Evolutionary conservation across 2,888 invertebrate species (phyloP).

Genomic region (Brachyptera risi): DNA sequence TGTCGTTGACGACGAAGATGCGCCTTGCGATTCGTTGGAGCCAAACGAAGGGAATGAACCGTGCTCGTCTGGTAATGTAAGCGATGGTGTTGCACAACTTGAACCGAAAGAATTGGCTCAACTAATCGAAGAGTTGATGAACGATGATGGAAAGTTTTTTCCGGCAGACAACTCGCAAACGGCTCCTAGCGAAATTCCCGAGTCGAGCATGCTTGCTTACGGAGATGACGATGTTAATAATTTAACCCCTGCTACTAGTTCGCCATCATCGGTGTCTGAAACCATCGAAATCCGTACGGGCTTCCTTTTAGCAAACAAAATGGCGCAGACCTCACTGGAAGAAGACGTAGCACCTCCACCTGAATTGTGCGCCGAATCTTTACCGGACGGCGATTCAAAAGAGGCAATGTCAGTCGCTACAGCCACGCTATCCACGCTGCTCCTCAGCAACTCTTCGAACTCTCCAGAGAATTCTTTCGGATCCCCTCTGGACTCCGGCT

Average conservation of each 20-base stretch:
- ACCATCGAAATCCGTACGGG: slow-evolving; percentile 23
- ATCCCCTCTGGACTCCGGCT: slow-evolving; percentile 32
- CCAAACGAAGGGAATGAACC: no score
- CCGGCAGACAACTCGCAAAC: no score
- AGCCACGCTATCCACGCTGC: slow-evolving; percentile 56
- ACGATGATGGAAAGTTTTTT: no score
- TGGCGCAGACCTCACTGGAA: slow-evolving; percentile 18
- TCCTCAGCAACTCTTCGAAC: slow-evolving; percentile 37
- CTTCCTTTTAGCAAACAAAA: slow-evolving; percentile 32
- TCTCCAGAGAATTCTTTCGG: not conserved
- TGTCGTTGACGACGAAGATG: not conserved
- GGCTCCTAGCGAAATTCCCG: not conserved
- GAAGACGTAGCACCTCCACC: not conserved
- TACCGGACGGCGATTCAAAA: slow-evolving; percentile 50
- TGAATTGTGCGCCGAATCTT: slow-evolving; percentile 43
- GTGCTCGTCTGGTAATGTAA: no score
- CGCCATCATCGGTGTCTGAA: slow-evolving; percentile 18
- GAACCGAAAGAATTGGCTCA: not conserved
- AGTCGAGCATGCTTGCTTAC: not conserved
- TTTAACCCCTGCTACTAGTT: not conserved
- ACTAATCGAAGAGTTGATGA: not conserved
- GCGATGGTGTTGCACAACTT: no score
- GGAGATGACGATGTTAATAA: not conserved
- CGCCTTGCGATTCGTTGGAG: no score
- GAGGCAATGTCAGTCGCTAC: slow-evolving; percentile 61